Percentiles rank a stretch among this genome's conserved stretches.
phyloP scores from a whole-genome alignment of 2,797 vertebrate species.

The Rhincodon typus region DNA sequence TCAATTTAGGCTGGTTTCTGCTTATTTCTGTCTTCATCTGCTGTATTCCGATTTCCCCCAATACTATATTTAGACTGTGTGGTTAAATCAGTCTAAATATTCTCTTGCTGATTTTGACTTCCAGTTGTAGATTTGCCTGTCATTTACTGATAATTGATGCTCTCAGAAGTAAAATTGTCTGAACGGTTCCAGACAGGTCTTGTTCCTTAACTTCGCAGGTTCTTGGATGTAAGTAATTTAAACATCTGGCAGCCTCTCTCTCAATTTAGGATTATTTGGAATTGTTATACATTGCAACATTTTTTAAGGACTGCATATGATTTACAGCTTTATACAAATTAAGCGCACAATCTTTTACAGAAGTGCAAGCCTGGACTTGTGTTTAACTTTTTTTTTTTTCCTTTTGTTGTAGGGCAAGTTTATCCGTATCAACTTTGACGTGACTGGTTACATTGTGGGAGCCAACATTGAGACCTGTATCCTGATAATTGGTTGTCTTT shows the following conservation, averaged over 20 bases:
- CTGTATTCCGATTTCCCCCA: background rate
- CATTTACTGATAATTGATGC: background rate
- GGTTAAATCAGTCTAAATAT: background rate
- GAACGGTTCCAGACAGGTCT: no score
- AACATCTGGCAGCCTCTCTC: background rate
- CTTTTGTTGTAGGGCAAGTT: slow-evolving; percentile 63
- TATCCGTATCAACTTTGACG: slow-evolving; percentile 72
- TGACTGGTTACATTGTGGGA: slow-evolving; percentile 87
- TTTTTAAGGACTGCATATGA: no score
- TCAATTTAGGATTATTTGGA: slow-evolving; percentile 38
- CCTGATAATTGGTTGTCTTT: slow-evolving; percentile 46
- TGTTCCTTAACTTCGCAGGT: background rate
- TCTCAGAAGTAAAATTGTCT: background rate
- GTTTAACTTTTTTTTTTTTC: background rate
- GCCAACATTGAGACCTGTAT: slow-evolving; percentile 92
- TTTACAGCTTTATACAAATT: no score
- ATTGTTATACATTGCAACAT: slow-evolving; percentile 25
- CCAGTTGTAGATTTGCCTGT: background rate
- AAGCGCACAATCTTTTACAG: no score
- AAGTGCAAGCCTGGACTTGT: background rate
- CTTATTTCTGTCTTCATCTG: no score
- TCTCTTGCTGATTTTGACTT: background rate
- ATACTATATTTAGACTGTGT: background rate
- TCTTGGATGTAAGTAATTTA: background rate
- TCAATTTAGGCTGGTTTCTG: background rate